phyloP scores from a whole-genome alignment of 2,888 invertebrate genomes.

The Rhabditophanes sp. region DNA sequence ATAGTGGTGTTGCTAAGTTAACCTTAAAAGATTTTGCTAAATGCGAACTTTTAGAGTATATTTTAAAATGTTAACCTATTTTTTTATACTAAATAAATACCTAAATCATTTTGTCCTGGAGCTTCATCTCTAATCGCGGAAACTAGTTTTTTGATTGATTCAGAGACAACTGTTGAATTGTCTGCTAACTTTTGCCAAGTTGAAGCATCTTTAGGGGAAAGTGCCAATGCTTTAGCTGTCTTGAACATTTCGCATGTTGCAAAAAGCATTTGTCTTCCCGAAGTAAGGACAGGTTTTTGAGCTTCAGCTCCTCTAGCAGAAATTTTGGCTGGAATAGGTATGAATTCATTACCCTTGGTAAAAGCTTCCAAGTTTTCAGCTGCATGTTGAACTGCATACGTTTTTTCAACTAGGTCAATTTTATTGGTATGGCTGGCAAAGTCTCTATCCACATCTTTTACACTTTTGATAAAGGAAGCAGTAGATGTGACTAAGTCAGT shows the following conservation, averaged over 20 bases:
- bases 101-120: constrained; percentile 83
- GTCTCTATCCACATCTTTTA: constrained; percentile 67
- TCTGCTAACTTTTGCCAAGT: constrained; percentile 84
- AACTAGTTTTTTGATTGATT: constrained; percentile 82
- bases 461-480: constrained; percentile 77
- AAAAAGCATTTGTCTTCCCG: constrained; percentile 53
- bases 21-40: too few species aligned
- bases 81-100: too few species aligned
- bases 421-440: constrained; percentile 50
- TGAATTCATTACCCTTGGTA: constrained; percentile 81
- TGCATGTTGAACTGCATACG: constrained; percentile 69
- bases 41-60: too few species aligned
- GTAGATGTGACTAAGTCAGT: constrained; percentile 93
- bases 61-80: too few species aligned
- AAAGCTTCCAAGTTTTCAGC: constrained; percentile 79
- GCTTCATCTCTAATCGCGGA: constrained; percentile 72
- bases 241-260: constrained; percentile 72
- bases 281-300: constrained; percentile 71
- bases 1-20: too few species aligned
- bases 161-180: constrained; percentile 85
- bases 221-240: constrained; percentile 70
- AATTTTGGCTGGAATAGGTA: constrained; percentile 75
- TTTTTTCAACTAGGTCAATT: constrained; percentile 52
- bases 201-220: constrained; percentile 64
- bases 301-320: constrained; percentile 59